Evolutionary conservation across 2,888 invertebrate species (phyloP).

Genomic region (Apeira syringaria): DNA sequence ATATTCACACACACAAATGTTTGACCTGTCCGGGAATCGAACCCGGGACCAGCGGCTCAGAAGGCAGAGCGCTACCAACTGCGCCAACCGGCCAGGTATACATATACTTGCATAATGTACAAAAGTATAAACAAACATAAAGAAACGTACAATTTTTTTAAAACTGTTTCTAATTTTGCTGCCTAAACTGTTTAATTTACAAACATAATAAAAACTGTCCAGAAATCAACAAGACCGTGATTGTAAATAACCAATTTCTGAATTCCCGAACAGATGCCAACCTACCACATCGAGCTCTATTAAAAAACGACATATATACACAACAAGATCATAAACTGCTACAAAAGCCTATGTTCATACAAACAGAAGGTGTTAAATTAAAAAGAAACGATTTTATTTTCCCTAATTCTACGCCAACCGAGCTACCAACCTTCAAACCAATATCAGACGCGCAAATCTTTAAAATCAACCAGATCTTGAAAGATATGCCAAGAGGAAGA

Average conservation of each 20-base stretch:
- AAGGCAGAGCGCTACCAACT: no score
- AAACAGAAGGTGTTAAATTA: slow-evolving; percentile 48
- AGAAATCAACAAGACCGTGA: slow-evolving; percentile 22
- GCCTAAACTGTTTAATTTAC: not conserved
- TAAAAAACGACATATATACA: slow-evolving; percentile 27
- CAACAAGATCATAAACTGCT: slow-evolving; percentile 27
- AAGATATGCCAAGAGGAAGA: slow-evolving; percentile 49
- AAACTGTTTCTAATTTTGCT: slow-evolving; percentile 3
- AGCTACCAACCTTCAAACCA: slow-evolving; percentile 69
- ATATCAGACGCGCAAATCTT: slow-evolving; percentile 72
- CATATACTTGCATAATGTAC: no score
- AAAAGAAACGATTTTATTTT: slow-evolving; percentile 56
- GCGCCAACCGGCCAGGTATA: no score
- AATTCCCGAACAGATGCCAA: slow-evolving; percentile 75
- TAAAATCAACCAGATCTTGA: slow-evolving; percentile 65
- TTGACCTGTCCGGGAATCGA: no score
- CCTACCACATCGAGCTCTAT: slow-evolving; percentile 73
- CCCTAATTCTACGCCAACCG: slow-evolving; percentile 52
- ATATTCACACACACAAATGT: no score
- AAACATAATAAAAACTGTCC: slow-evolving; percentile 6
- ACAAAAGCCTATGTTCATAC: slow-evolving; percentile 74
- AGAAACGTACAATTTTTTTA: no score
- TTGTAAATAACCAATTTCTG: slow-evolving; percentile 43
- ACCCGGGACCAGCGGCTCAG: no score
- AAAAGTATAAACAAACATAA: no score